phyloP scores from a whole-genome alignment of 2,888 invertebrate species.

The Rambutsinella grinnellia region DNA sequence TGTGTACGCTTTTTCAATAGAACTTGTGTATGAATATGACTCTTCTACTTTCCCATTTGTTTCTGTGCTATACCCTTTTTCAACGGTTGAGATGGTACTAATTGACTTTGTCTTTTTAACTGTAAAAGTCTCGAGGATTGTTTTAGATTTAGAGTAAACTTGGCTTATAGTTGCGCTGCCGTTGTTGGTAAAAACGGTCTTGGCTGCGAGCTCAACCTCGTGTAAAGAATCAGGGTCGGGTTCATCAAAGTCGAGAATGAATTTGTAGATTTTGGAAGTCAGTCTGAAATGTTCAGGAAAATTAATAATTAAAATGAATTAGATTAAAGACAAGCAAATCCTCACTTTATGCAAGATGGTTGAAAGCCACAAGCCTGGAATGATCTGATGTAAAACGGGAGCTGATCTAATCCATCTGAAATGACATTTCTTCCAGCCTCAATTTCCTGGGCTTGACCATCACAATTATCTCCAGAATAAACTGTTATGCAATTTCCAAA shows the following conservation, averaged over 20 bases:
- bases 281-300: background rate
- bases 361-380: background rate
- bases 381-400: background rate
- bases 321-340: background rate
- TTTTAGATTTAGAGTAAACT: background rate
- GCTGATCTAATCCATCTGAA: background rate
- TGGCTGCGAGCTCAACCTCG: background rate
- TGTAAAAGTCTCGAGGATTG: background rate
- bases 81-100: background rate
- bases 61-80: no score
- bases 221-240: background rate
- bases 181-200: background rate
- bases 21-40: no score
- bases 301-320: background rate
- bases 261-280: background rate
- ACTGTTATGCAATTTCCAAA: slow-evolving; percentile 2
- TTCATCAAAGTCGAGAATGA: background rate
- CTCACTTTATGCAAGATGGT: background rate
- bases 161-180: background rate
- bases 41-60: no score
- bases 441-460: background rate
- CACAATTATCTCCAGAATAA: background rate
- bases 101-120: background rate
- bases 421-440: background rate
- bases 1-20: no score